Evolutionary conservation across 2,888 invertebrate species (phyloP), one percentile per base, ranked within the genome.

Genomic region (Mesopsocus fuscifrons): DNA sequence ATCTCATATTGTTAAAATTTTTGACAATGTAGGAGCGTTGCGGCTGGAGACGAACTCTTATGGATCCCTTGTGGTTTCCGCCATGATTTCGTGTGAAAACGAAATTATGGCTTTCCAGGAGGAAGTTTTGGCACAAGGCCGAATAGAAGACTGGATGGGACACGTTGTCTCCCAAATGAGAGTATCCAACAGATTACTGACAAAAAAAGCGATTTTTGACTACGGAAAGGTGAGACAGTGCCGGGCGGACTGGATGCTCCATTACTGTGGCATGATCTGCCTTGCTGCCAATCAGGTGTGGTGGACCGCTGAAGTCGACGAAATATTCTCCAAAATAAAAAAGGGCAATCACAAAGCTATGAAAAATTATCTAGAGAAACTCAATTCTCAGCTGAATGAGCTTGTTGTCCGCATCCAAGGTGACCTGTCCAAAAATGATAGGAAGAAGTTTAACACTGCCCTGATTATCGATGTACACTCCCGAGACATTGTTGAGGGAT

Each of bases 301-400:
- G 91, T 92, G 91, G 91, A 92, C 91, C 0, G 85, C 85, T 5
- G 91, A 92, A 59, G 87, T 89, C 0, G 92, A 92, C 56, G 82
- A 91, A 55, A 83, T 87, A 0, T 91, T 92, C 57, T 61, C 58
- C 3, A 77, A 72, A 55, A 72, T 78, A 34, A 65, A 46, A 4
- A 33, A 56, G 51, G 85, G 89, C 2, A 72, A 79, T 49, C 85
- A 88, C 58, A 66, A 79, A 9, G 85, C 88, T 0, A 88, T 92
- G 85, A 91, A 89, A 61, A 80, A 88, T 54, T 88, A 88, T 58
- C 65, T 91, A 21, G 68, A 70, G 51, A 71, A 77, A 49, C 71
- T 83, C 45, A 91, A 91, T 54, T 67, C 67, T 45, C 89, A 89
- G 60, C 66, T 92, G 21, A 81, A 83, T 52, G 81, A 81, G 42